Evolutionary conservation across 2,888 invertebrate genomes (phyloP).

Genomic region (Heliconius erato): DNA sequence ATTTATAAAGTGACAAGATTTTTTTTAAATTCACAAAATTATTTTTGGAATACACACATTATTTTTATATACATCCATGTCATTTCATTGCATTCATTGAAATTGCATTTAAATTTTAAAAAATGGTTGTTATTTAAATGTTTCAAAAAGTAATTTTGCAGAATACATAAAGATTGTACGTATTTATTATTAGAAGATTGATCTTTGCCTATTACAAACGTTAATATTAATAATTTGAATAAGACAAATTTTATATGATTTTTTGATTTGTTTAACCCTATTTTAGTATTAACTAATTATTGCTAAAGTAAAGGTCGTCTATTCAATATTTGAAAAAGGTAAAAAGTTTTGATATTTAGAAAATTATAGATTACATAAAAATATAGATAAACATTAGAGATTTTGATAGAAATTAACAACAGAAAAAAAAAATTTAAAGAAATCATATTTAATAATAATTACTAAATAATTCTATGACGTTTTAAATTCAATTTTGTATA

Average conservation of each 20-base stretch:
- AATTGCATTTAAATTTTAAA: neutral
- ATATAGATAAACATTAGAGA: no score
- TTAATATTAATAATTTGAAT: neutral
- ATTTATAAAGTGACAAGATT: neutral
- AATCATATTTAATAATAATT: no score
- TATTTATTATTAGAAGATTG: neutral
- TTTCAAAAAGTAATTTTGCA: neutral
- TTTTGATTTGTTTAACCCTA: no score
- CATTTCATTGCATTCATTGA: neutral
- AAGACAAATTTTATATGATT: no score
- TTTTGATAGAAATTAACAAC: no score
- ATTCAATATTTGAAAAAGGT: neutral
- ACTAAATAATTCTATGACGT: no score
- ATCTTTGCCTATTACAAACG: neutral
- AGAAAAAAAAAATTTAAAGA: no score
- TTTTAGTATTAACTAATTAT: no score
- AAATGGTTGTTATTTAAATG: neutral
- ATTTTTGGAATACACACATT: slow-evolving; percentile 4
- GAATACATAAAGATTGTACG: neutral
- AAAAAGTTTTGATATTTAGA: no score
- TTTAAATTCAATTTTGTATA: neutral
- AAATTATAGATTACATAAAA: no score
- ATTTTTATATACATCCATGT: slow-evolving; percentile 11
- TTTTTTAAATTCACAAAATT: neutral
- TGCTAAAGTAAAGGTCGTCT: no score